phyloP scores from a whole-genome alignment of 1,140 invertebrate genomes.

The Adoxophyes honmai region DNA sequence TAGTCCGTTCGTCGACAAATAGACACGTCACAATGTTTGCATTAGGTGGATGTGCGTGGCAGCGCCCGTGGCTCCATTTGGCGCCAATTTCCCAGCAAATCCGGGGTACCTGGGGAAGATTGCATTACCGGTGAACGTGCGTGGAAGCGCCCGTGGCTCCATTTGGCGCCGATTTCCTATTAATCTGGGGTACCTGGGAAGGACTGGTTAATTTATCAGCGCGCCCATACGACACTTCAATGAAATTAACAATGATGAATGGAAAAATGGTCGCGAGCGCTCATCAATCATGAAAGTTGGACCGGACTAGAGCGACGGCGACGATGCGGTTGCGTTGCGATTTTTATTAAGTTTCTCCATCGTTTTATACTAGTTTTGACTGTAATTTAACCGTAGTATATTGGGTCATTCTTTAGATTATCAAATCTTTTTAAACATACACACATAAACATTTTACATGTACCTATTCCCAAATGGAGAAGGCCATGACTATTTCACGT shows the following conservation, averaged over 20 bases:
- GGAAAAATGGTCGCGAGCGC: constrained; percentile 56
- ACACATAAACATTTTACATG: too few relatives aligned
- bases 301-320: constrained; percentile 33
- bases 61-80: not conserved
- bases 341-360: not conserved
- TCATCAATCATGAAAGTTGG: constrained; percentile 65
- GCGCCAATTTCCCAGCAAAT: not conserved
- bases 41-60: not conserved
- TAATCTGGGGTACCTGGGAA: constrained; percentile 22
- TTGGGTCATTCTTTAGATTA: too few relatives aligned
- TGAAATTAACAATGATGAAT: constrained; percentile 73
- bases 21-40: constrained; percentile 1
- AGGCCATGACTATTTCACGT: too few relatives aligned
- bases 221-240: constrained; percentile 58
- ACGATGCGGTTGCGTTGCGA: constrained; percentile 38
- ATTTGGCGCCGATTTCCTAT: not conserved
- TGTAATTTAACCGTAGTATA: too few relatives aligned
- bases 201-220: constrained; percentile 48
- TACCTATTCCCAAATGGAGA: too few relatives aligned
- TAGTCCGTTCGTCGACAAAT: constrained; percentile 1
- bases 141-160: not conserved
- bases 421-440: too few relatives aligned
- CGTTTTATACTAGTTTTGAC: not conserved
- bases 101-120: constrained; percentile 24
- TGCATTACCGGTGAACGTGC: constrained; percentile 38